Base-by-base conservation (phyloP, 2,113 vertebrate genomes). In the Progne subis region DNA sequence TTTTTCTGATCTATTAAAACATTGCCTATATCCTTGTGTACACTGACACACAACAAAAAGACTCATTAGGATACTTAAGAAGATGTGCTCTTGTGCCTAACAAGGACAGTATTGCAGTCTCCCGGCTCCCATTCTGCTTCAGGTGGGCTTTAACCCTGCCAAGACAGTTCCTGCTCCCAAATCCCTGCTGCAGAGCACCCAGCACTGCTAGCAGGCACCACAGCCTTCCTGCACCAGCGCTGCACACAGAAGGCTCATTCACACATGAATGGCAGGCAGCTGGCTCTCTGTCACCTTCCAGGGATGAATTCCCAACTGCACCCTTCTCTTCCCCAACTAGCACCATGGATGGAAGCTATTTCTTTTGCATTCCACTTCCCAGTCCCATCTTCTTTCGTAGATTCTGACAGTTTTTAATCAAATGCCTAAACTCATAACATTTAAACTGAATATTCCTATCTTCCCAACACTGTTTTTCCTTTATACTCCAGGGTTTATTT, bases 241-340 rank as follows among this genome's bases (percentile, higher is more conserved):
- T 74, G 56, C 34, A 46, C 57, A 32, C 13, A 32, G 55, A 31
- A 11, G 31, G 32, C 32, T 43, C 0, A 1, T 14, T 55, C 41
- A 21, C 24, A 6, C 0, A 1, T 2, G 31, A 50, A 21, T 11
- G 25, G 8, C 25, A 56, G 50, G 18, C 71, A 34, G 8, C 26
- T 25, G 19, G 1, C 4, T 28, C 16, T 28, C 32, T 15, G 20
- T 24, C 24, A 3, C 32, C 32, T 65, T 24, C 46, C 47, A 32
- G 14, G 46, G 13, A 19, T 12, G 37, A 44, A 50, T 8, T 61
- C 41, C 26, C 12, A 12, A 8, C 25, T 18, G 8, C 0, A 0
- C 32, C 14, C 24, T 26, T 13, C 26, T 1, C 39, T 20, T 23
- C 53, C 16, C 29, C 14, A 2, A 3, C 12, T 11, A 52, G 39